Conservation (phyloP, 92 coral and sea anemone genomes). For the Heteractis magnifica region DNA sequence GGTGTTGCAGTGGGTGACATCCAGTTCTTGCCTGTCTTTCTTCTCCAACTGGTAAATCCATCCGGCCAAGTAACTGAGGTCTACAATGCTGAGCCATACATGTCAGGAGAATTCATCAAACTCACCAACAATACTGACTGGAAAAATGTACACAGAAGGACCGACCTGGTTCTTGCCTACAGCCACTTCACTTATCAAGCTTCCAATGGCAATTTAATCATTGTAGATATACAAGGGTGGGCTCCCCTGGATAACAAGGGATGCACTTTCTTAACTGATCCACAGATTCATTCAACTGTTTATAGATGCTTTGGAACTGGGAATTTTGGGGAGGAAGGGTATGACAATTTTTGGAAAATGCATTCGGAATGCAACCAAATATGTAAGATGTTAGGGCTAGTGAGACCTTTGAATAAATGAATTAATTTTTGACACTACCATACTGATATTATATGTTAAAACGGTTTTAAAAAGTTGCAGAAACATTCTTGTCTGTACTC, state of each 20-base stretch:
- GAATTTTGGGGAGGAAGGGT: constrained; percentile 63
- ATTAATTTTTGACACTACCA: background rate
- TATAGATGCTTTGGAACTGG: constrained; percentile 89
- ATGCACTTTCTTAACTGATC: constrained; percentile 90
- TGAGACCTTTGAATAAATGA: constrained; percentile 48
- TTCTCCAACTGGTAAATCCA: constrained; percentile 59
- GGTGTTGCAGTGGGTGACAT: constrained; percentile 51
- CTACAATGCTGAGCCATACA: constrained; percentile 94
- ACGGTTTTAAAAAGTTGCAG: no score
- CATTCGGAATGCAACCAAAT: constrained; percentile 81
- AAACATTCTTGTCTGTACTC: no score
- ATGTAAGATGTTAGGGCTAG: constrained; percentile 61
- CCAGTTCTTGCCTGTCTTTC: constrained; percentile 90
- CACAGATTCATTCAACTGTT: constrained; percentile 85
- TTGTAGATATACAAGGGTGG: constrained; percentile 97
- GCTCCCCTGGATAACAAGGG: constrained; percentile 63
- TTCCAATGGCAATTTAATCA: constrained; percentile 62
- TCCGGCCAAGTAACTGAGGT: constrained; percentile 48
- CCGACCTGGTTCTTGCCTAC: constrained; percentile 84
- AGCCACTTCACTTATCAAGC: constrained; percentile 84
- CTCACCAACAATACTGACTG: constrained; percentile 80
- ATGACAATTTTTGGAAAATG: constrained; percentile 83
- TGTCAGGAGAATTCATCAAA: constrained; percentile 90
- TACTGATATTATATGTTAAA: no score
- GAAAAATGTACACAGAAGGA: constrained; percentile 37